Evolutionary conservation across 2,113 vertebrate genomes (phyloP), one percentile per base, ranked within the genome.

Genomic region (Phrynocephalus versicolor): DNA sequence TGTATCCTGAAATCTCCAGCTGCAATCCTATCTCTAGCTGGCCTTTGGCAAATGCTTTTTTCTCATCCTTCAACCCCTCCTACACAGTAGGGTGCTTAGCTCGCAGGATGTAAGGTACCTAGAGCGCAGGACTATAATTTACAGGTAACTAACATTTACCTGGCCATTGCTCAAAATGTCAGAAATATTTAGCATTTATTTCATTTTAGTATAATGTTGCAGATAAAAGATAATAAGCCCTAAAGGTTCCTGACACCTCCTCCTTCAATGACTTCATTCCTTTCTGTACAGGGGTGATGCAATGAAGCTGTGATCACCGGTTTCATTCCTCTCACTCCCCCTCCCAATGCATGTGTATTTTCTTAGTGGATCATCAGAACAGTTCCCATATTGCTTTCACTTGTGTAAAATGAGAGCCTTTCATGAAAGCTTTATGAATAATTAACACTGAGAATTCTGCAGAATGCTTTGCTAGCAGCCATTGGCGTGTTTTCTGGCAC

Each of bases 351-450:
- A 12, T 25, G 21, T 35, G 1, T n/a, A 69, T 3, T 1, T 88
- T 88, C 72, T 30, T 84, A 33, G 57, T 62, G 55, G 75, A 39
- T 90, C 37, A 33, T 89, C 75, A 1, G 89, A 89, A 89, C 86
- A 84, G 84, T 86, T 92, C 89, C 90, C 91, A 70, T 78, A 90
- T 84, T 91, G 70, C 87, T 91, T 84, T 82, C n/a, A 0, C 83
- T 92, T 91, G 85, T 87, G 89, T 86, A 84, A 91, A 92, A 91
- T 87, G 55, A 86, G 87, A 79, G 87, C 88, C 86, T 82, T 84
- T 78, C 85, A 90, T 89, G 92, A 37, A 79, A 86, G 88, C 87
- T 35, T 87, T 84, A 85, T 92, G 90, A 93, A 94, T 93, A 91
- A 94, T 92, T 90, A 91, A 87, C 92, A 80, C 1, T 0, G 35